phyloP scores from a whole-genome alignment of 2,797 vertebrate species.

The Platalea minor region DNA sequence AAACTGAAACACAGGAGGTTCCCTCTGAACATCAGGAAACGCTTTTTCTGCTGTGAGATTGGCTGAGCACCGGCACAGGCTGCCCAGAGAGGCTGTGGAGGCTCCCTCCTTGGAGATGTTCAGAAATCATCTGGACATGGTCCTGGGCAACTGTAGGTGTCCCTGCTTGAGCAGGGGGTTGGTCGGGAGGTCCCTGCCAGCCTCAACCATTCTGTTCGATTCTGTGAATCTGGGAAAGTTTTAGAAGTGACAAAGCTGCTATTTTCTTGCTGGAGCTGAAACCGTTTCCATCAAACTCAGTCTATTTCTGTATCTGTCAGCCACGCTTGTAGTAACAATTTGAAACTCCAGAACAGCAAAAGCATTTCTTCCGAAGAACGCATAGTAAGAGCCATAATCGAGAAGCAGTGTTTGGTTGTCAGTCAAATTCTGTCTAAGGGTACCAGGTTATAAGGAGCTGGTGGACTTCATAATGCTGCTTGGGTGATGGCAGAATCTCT shows the following conservation, averaged over 20 bases:
- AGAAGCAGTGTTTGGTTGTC: not conserved
- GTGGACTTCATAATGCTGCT: not conserved
- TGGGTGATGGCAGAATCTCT: not conserved
- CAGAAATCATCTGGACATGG: not conserved
- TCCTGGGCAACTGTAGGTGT: not conserved
- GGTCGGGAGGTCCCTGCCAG: not conserved
- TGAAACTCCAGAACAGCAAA: not conserved
- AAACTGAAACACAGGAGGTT: not conserved
- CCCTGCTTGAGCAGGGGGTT: not conserved
- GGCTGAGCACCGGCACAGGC: no score
- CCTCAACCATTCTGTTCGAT: not conserved
- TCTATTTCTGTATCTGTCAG: slow-evolving; percentile 12
- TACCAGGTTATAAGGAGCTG: not conserved
- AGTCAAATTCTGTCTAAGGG: not conserved
- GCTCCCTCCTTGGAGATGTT: not conserved
- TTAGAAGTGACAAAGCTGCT: not conserved
- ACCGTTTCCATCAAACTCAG: not conserved
- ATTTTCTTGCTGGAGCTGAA: not conserved
- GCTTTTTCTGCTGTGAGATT: not conserved
- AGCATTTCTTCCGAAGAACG: not conserved
- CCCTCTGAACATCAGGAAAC: not conserved
- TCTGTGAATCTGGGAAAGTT: not conserved
- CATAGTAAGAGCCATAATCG: not conserved
- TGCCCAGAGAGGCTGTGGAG: not conserved
- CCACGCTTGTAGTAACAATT: not conserved